Evolutionary conservation across 2,797 vertebrate species (phyloP), one percentile per base, ranked within the genome.

Genomic region (Eulemur albifrons): DNA sequence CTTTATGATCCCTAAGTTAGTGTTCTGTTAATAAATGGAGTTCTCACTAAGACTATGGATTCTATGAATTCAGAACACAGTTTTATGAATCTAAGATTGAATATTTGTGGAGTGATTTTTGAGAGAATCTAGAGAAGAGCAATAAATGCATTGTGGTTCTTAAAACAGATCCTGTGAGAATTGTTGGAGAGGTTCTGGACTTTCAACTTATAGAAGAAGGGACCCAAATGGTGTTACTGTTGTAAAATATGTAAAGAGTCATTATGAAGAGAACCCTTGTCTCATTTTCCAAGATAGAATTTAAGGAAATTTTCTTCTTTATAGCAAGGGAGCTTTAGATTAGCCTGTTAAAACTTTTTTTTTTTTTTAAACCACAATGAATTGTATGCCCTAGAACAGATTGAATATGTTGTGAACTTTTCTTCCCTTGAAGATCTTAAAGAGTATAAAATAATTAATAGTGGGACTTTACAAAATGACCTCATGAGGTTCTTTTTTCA

Each of bases 51-150:
- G 50, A 45, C 8, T 91, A 21, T 81, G 75, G 17, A 38, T 94
- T 92, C 35, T 72, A 79, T 86, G 48, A 95, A 52, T 92, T 91
- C 70, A 87, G 48, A 86, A 57, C 76, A 88, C 12, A 83, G 21
- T 83, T 87, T 94, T 92, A 48, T 92, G 61, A 96, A 92, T 96
- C 20, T 77, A 52, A 86, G 82, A 84, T 92, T 77, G 76, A 59
- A 59, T 89, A 67, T 63, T 85, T 89, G 67, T 95, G 54, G 77
- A 82, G 32, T 92, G 88, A 91, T 92, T 91, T 91, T 90, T 35
- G 80, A 90, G 93, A 90, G 8, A 88, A 38, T 81, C 48, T 89
- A 81, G 27, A 95, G 38, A 90, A 93, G 59, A 77, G 11, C 88
- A 90, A 1, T 82, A 76, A 50, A 17, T 89, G 27, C 92, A 32